phyloP scores from a whole-genome alignment of 1,140 invertebrate species.

The Eurosta solidaginis region DNA sequence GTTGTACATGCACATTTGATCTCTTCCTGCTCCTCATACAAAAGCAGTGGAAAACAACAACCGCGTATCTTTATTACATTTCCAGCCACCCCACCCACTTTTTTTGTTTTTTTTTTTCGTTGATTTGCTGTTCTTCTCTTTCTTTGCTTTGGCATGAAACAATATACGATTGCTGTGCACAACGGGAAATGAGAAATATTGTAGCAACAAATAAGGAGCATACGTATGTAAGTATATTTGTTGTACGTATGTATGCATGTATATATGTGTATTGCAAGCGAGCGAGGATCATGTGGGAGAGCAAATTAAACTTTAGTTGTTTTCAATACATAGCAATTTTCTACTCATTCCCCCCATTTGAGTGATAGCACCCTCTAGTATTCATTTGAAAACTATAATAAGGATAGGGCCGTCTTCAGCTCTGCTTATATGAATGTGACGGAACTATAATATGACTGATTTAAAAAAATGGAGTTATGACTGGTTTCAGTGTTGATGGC shows the following conservation, averaged over 20 bases:
- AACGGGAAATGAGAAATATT: not conserved
- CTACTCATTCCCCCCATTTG: not conserved
- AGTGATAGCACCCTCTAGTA: too few relatives aligned
- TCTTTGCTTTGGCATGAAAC: not conserved
- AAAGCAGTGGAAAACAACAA: not conserved
- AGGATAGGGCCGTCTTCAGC: too few relatives aligned
- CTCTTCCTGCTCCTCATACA: constrained; percentile 7
- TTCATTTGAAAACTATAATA: too few relatives aligned
- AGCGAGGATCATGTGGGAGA: constrained; percentile 4
- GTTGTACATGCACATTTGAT: not conserved
- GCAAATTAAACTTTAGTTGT: not conserved
- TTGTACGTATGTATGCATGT: too few relatives aligned
- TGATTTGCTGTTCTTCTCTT: not conserved
- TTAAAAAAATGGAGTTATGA: too few relatives aligned
- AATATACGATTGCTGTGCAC: too few relatives aligned
- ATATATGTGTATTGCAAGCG: not conserved
- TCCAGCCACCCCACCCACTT: not conserved
- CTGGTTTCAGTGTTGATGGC: too few relatives aligned
- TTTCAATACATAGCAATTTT: too few relatives aligned
- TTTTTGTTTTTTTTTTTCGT: not conserved
- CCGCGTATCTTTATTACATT: constrained; percentile 14
- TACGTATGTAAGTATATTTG: not conserved
- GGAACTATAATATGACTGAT: too few relatives aligned
- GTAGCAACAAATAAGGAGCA: not conserved
- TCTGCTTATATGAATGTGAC: too few relatives aligned